Percentiles rank a stretch among this genome's conserved stretches.
Conservation (phyloP, 2,888 invertebrate species). For the Drosophila demipolita region DNA sequence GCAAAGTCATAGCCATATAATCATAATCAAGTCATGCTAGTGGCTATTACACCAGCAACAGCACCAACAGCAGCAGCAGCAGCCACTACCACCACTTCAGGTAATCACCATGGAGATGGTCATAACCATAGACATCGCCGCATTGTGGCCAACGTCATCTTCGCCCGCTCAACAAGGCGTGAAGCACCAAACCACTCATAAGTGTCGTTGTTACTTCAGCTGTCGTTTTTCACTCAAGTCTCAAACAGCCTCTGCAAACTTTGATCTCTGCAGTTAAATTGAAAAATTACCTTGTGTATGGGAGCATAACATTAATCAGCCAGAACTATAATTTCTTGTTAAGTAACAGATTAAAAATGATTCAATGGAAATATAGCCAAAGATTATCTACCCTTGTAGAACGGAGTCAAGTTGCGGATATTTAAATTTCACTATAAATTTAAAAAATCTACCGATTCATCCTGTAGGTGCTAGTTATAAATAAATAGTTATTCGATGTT, state of each 20-base stretch:
- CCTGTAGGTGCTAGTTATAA: not conserved
- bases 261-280: slow-evolving; percentile 33
- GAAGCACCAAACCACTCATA: slow-evolving; percentile 64
- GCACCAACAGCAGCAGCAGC: slow-evolving; percentile 41
- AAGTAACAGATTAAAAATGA: not conserved
- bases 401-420: not conserved
- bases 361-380: not conserved
- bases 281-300: slow-evolving; percentile 20
- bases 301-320: slow-evolving; percentile 18
- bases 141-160: slow-evolving; percentile 52
- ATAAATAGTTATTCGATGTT: not conserved
- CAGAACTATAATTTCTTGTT: not conserved
- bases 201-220: slow-evolving; percentile 37
- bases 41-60: slow-evolving; percentile 67
- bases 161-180: slow-evolving; percentile 76
- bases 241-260: slow-evolving; percentile 30
- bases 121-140: slow-evolving; percentile 34
- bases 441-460: not conserved
- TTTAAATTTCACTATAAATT: not conserved
- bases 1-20: slow-evolving; percentile 33
- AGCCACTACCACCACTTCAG: slow-evolving; percentile 41
- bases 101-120: slow-evolving; percentile 56
- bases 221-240: slow-evolving; percentile 34
- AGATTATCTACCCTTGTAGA: not conserved
- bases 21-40: slow-evolving; percentile 53